phyloP scores from a whole-genome alignment of 2,113 vertebrate genomes.

The Gavia stellata region DNA sequence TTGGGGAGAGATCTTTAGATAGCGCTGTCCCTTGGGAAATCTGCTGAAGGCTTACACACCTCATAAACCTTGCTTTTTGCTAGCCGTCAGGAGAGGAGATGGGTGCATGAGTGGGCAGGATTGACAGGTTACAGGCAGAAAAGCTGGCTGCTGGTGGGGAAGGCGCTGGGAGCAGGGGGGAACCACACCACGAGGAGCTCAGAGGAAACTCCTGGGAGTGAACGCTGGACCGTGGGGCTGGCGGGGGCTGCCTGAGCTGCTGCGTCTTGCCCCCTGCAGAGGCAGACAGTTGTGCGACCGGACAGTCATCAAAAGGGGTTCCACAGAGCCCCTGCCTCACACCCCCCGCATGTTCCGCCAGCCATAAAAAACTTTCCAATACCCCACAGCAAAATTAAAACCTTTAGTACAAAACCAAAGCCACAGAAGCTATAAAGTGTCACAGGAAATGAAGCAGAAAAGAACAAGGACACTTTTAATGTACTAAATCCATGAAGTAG shows the following conservation, averaged over 20 bases:
- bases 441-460: conserved; percentile 21
- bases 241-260: background rate
- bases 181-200: accelerated
- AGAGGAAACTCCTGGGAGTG: background rate
- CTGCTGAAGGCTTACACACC: background rate
- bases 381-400: background rate
- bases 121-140: background rate
- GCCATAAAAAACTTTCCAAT: background rate
- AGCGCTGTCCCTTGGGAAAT: background rate
- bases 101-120: accelerated
- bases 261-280: accelerated
- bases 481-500: background rate
- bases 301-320: background rate
- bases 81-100: accelerated
- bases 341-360: background rate
- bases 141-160: accelerated
- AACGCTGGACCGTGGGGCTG: background rate
- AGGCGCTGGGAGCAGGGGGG: accelerated
- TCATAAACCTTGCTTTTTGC: background rate
- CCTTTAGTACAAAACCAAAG: background rate
- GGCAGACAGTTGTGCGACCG: accelerated
- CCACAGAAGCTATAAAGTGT: background rate
- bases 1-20: background rate
- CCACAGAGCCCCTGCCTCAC: background rate
- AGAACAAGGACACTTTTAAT: background rate